Evolutionary conservation across 2,888 invertebrate species (phyloP), one percentile per base, ranked within the genome.

Genomic region (Deilephila porcellus): DNA sequence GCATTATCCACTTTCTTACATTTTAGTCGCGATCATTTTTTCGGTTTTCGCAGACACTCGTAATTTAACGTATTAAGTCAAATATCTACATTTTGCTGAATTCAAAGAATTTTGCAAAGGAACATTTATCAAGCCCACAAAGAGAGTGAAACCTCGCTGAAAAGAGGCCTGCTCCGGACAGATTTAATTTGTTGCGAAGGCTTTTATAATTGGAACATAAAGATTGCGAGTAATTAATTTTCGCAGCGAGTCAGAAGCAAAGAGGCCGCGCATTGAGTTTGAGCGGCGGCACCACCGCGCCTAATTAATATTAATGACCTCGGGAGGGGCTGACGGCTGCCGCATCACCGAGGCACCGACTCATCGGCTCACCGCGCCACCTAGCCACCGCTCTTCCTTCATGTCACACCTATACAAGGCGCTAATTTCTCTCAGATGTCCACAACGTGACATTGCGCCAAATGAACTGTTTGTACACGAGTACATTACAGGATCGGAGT

Each of bases 181-280:
- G 94, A 94, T 94, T 94, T 94, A 94, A 94, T 94, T 94, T 94
- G 94, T 94, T 93, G 93, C 94, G 92, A 94, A 94, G 94, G 94
- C 94, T 90, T 94, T 94, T 94, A 94, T 94, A 94, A 94, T 94
- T 94, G 94, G 94, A 94, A 94, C 93, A 94, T 94, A 94, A 94
- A 94, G 94, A 94, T 94, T 94, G 93, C 88, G 93, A 94, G 94
- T 94, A 94, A 94, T 94, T 94, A 94, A 94, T 94, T 94, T 94
- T 94, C 90, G 92, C 93, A 91, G 93, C 91, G 93, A 94, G 94
- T 94, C 94, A 93, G 91, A 90, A 93, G 94, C 94, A 93, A 93
- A 91, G 92, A 92, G 82, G 91, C 89, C 88, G 91, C 90, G 93
- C 89, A 93, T 90, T 91, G 91, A 90, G 88, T 84, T 86, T 85